Conservation (phyloP, 2,888 invertebrate genomes). For the Orchesella flavescens region DNA sequence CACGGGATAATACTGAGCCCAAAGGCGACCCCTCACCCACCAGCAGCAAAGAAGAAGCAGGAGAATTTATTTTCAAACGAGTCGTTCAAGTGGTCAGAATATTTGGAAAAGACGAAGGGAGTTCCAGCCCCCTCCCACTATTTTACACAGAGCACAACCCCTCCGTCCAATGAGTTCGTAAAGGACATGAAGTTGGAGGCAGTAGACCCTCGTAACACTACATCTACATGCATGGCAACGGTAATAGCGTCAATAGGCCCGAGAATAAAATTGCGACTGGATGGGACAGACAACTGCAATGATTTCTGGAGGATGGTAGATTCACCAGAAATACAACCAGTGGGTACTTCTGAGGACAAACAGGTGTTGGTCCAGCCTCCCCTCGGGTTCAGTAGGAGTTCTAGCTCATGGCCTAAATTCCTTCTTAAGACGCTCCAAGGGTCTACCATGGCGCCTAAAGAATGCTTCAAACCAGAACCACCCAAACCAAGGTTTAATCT, state of each 20-base stretch:
- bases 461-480: conserved; percentile 92
- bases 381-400: conserved; percentile 94
- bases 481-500: conserved; percentile 86
- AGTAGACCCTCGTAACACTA: conserved; percentile 93
- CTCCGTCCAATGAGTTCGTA: conserved; percentile 93
- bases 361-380: conserved; percentile 97
- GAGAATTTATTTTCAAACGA: conserved; percentile 7
- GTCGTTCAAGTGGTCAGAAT: conserved; percentile 36
- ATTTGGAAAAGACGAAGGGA: conserved; percentile 77
- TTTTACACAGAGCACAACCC: conserved; percentile 95
- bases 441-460: conserved; percentile 91
- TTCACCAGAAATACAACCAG: conserved; percentile 93
- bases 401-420: conserved; percentile 97
- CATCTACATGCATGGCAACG: conserved; percentile 96
- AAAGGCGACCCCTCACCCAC: background rate
- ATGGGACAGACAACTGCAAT: conserved; percentile 98
- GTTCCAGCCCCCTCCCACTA: conserved; percentile 89
- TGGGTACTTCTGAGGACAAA: conserved; percentile 94
- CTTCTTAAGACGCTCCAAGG: conserved; percentile 92
- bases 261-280: conserved; percentile 88
- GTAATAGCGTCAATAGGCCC: conserved; percentile 94
- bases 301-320: conserved; percentile 98
- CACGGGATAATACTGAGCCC: background rate
- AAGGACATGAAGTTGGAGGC: conserved; percentile 97
- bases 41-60: conserved; percentile 43